Conservation (phyloP, 1,140 invertebrate genomes). For the Drosophila murphyi region DNA sequence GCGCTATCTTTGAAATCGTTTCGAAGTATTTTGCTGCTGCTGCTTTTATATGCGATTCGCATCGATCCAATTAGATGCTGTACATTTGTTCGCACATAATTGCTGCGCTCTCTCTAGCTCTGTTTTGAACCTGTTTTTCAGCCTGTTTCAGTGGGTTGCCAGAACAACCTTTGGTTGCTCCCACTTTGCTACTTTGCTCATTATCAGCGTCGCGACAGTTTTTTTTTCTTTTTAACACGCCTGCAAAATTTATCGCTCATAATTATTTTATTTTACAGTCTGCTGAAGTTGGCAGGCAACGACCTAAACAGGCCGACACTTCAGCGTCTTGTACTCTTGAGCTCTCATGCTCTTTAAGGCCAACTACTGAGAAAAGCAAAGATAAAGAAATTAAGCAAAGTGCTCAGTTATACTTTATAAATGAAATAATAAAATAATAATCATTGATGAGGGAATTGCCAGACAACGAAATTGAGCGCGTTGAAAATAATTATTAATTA, state of each 20-base stretch:
- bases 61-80: slow-evolving; percentile 77
- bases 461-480: no score
- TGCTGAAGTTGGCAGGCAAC: slow-evolving; percentile 78
- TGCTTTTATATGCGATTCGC: slow-evolving; percentile 39
- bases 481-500: no score
- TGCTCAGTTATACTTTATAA: not conserved
- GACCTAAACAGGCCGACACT: slow-evolving; percentile 44
- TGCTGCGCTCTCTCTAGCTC: slow-evolving; percentile 28
- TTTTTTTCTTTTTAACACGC: slow-evolving; percentile 52
- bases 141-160: slow-evolving; percentile 46
- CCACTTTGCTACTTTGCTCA: slow-evolving; percentile 40
- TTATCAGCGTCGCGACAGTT: slow-evolving; percentile 68
- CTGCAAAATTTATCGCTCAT: slow-evolving; percentile 74
- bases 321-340: slow-evolving; percentile 10
- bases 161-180: slow-evolving; percentile 48
- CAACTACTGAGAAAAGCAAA: slow-evolving; percentile 25
- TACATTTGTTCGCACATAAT: slow-evolving; percentile 58
- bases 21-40: not conserved
- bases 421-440: no score
- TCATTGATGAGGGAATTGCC: no score
- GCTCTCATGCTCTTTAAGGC: slow-evolving; percentile 34
- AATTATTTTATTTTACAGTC: slow-evolving; percentile 83
- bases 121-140: slow-evolving; percentile 8
- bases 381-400: not conserved
- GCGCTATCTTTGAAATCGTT: slow-evolving; percentile 31